Base-by-base conservation (phyloP, 2,113 vertebrate genomes). In the Pelusios castaneus region DNA sequence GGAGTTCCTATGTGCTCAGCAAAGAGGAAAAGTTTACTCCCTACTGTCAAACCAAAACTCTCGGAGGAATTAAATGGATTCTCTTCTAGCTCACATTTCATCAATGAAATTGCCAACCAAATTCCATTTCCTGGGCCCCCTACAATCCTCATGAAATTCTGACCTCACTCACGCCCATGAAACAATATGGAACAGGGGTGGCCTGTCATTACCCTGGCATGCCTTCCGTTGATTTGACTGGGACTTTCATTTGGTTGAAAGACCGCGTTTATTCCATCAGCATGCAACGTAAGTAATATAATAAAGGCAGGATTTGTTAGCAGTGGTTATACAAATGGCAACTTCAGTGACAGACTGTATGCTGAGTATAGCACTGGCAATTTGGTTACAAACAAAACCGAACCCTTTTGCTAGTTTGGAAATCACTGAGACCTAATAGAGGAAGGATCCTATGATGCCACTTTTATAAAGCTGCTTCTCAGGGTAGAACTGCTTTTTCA, bases 271-370 rank as follows among this genome's bases (percentile, higher is more conserved):
- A 21, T 82, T 80, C 79, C 24, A 67, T 75, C n/a, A 2, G 41
- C 78, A 80, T 0, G 2, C 38, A 47, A 84, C 63, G 38, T 70
- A 70, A 70, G 21, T 70, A 70, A 67, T 67, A 67, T 19, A 67
- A 76, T 29, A 76, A 76, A 0, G 91, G 70, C 43, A 83, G 73
- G 45, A 76, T 76, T 76, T 76, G 41, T 45, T 27, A 45, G 10
- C 24, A 10, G n/a, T 67, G 91, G 96, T 88, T 96, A 96, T 91
- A 82, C 27, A 60, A 92, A 73, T 91, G 94, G 90, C 38, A 77
- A 70, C 85, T 55, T 84, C 41, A 85, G 55, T 94, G 58, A 51
- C n/a, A 82, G 70, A 67, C 75, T 41, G n/a, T 90, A 52, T 13
- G 12, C 54, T 1, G 1, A 93, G 16, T 79, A n/a, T 27, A 89